Evolutionary conservation across 2,113 vertebrate genomes (phyloP).

Genomic region (Mormyrus iriodes): DNA sequence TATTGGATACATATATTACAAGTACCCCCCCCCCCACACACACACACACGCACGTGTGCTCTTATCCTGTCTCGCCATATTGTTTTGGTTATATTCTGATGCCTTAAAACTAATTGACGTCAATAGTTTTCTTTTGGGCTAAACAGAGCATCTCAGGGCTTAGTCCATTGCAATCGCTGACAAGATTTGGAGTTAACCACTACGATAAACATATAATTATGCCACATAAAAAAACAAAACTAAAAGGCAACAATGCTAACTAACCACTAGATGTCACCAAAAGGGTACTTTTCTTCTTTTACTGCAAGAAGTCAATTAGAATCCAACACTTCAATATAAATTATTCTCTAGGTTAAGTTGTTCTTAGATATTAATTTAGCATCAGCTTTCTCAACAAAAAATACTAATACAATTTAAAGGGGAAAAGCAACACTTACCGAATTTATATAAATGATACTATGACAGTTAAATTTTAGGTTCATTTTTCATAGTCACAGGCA

Average conservation of each 20-base stretch:
- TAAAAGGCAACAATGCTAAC: background rate
- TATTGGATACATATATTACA: background rate
- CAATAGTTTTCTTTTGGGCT: background rate
- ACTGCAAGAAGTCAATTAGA: background rate
- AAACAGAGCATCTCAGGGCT: background rate
- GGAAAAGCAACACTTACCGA: background rate
- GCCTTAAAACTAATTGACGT: background rate
- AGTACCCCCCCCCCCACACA: background rate
- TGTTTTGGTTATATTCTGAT: background rate
- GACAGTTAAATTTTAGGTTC: background rate
- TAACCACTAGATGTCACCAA: slow-evolving; percentile 13
- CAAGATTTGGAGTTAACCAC: background rate
- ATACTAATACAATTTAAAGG: background rate
- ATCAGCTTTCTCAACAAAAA: background rate
- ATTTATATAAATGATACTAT: background rate
- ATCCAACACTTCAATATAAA: background rate
- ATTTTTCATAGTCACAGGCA: background rate
- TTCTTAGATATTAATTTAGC: background rate
- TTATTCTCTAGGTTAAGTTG: background rate
- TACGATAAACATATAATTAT: background rate
- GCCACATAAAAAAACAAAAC: background rate
- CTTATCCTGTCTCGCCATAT: background rate
- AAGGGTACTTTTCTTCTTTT: background rate
- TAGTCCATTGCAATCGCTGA: background rate
- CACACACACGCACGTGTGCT: too few species aligned